Evolutionary conservation across 2,888 invertebrate species (phyloP).

Genomic region (Stictocephala bisonia): DNA sequence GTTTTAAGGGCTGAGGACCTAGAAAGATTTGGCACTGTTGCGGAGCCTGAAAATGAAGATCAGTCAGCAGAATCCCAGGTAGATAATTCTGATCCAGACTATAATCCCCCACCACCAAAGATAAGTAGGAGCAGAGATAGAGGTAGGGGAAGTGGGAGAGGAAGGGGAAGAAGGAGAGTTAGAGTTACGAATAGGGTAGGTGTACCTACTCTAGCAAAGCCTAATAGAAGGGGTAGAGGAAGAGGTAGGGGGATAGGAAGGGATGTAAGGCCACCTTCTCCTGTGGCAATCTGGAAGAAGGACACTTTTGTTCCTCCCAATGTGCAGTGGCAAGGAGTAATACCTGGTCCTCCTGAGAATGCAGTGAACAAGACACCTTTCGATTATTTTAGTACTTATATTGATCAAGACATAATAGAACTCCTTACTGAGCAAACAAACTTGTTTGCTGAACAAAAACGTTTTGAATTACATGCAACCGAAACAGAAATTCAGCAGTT

Average conservation of each 20-base stretch:
- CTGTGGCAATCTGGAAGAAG: conserved; percentile 2
- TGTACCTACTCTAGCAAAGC: too few species aligned
- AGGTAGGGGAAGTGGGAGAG: too few species aligned
- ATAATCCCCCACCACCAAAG: too few species aligned
- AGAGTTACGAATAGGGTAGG: too few species aligned
- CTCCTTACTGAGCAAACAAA: conserved; percentile 42
- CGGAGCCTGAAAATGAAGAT: too few species aligned
- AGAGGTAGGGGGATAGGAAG: not conserved
- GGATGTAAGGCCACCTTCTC: not conserved
- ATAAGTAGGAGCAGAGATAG: too few species aligned
- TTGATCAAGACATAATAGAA: conserved; percentile 40
- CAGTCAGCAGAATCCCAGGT: too few species aligned
- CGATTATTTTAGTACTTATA: conserved; percentile 43
- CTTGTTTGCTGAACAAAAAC: conserved; percentile 42
- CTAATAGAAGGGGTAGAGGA: not conserved
- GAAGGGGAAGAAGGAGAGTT: too few species aligned
- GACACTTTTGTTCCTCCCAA: not conserved
- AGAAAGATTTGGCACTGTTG: too few species aligned
- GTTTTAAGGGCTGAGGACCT: too few species aligned
- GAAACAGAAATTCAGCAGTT: conserved; percentile 41
- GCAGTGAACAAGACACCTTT: conserved; percentile 33
- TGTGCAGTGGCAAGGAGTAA: conserved; percentile 19
- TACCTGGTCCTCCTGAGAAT: conserved; percentile 44
- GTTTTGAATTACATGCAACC: conserved; percentile 27
- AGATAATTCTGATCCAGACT: too few species aligned